Evolutionary conservation across 2,888 invertebrate genomes (phyloP).

Genomic region (Drosophila engyochracea): DNA sequence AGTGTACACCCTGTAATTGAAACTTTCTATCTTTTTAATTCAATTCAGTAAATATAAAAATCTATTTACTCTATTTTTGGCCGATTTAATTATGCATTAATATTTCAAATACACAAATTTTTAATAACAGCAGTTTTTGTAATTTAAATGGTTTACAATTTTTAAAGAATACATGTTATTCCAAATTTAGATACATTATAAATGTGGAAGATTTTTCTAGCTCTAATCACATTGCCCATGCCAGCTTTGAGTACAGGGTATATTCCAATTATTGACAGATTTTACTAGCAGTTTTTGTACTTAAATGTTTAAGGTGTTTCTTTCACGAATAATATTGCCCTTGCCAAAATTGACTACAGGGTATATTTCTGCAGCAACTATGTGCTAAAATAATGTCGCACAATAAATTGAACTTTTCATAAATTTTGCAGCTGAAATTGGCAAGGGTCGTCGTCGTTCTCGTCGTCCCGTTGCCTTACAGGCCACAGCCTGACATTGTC

Average conservation of each 20-base stretch:
- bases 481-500: slow-evolving; percentile 66
- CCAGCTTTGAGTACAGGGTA: not conserved
- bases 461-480: slow-evolving; percentile 12
- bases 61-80: not conserved
- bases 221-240: not conserved
- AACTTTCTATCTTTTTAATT: not conserved
- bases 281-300: not conserved
- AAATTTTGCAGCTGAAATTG: slow-evolving; percentile 76
- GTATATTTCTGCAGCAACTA: slow-evolving; percentile 49
- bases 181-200: not conserved
- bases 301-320: not conserved
- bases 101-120: not conserved
- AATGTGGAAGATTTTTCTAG: not conserved
- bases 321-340: no score
- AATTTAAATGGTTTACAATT: not conserved
- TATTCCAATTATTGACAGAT: not conserved
- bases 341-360: slow-evolving; percentile 4
- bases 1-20: not conserved
- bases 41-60: not conserved
- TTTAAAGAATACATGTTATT: not conserved
- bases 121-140: not conserved
- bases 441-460: slow-evolving; percentile 53
- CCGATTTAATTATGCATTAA: not conserved
- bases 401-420: slow-evolving; percentile 81
- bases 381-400: slow-evolving; percentile 70